Base-by-base conservation (phyloP, 2,113 vertebrate species). In the Pangasianodon hypophthalmus region DNA sequence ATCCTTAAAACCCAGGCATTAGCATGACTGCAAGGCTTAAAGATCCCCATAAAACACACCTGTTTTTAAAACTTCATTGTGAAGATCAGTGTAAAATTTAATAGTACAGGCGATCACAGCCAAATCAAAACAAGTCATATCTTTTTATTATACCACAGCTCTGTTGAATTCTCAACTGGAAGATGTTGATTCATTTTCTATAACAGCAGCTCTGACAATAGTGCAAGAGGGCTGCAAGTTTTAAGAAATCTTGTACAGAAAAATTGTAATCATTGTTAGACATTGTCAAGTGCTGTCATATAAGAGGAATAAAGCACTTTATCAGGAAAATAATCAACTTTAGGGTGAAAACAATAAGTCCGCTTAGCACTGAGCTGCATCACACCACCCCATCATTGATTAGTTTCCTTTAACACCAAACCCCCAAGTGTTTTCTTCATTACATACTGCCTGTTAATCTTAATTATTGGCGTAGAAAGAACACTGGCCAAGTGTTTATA, bases 111-210 rank as follows among this genome's bases (percentile, higher is more conserved):
- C 62, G 56, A 60, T 84, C 21, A 44, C 4, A 26, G 32, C 54
- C 82, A 84, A 62, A 84, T 58, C 18, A 44, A 44, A 21, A 44
- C 82, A 84, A 84, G 21, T 60, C 82, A 60, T 62, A 41, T 60
- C 29, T 37, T 44, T 84, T 60, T 37, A 60, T 52, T 60, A 44
- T 44, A 26, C 19, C 41, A 58, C 52, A 11, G 81, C 81, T 24
- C n/a, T 29, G 29, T 19, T 82, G 14, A 81, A 79, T 48, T 50
- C 77, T 29, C 11, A 0, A 50, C 4, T 60, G 56, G 21, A 62
- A 60, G 56, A 3, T 58, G 82, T 24, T 60, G 82, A 62, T 26
- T 84, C 11, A 26, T 60, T 60, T 41, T 60, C 82, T 60, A 41
- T 10, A 56, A 56, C 9, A 44, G n/a, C 54, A 11, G 81, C 81